Conservation (phyloP, 2,888 invertebrate genomes). For the Drosophila melanocephala region DNA sequence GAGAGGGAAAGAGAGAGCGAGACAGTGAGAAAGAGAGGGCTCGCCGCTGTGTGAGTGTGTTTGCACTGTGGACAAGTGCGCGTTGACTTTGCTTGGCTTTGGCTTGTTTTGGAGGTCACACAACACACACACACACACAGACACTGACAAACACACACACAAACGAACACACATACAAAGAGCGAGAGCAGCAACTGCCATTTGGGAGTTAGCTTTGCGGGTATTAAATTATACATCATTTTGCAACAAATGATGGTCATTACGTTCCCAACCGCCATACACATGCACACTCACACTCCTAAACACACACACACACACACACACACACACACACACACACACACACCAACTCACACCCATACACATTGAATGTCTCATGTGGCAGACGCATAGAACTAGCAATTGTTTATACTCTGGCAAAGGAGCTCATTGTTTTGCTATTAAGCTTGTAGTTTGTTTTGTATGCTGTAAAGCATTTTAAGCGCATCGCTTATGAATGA, state of each 20-base stretch:
- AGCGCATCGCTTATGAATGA: constrained; percentile 6
- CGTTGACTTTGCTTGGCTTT: constrained; percentile 76
- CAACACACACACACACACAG: constrained; percentile 37
- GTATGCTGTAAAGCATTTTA: constrained; percentile 1
- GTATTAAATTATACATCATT: constrained; percentile 83
- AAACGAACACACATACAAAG: constrained; percentile 4
- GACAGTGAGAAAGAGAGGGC: background rate
- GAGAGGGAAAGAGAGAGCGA: background rate
- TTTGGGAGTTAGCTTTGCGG: constrained; percentile 83
- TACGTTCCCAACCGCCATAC: constrained; percentile 57
- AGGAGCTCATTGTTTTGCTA: constrained; percentile 43
- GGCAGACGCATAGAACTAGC: constrained; percentile 53
- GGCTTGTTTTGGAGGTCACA: constrained; percentile 76
- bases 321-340: constrained; percentile 6
- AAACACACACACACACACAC: constrained; percentile 1
- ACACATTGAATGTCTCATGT: constrained; percentile 48
- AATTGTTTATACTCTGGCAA: constrained; percentile 52
- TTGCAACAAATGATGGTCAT: constrained; percentile 83
- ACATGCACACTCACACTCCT: constrained; percentile 1
- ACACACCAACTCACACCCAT: constrained; percentile 7
- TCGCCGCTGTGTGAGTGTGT: background rate
- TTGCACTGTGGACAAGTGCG: constrained; percentile 34
- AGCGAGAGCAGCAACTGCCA: constrained; percentile 48
- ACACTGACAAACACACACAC: constrained; percentile 33
- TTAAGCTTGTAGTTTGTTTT: constrained; percentile 29